Percentiles rank a stretch among this genome's conserved stretches.
phyloP scores from a whole-genome alignment of 2,113 vertebrate genomes.

The Pelodiscus sinensis region DNA sequence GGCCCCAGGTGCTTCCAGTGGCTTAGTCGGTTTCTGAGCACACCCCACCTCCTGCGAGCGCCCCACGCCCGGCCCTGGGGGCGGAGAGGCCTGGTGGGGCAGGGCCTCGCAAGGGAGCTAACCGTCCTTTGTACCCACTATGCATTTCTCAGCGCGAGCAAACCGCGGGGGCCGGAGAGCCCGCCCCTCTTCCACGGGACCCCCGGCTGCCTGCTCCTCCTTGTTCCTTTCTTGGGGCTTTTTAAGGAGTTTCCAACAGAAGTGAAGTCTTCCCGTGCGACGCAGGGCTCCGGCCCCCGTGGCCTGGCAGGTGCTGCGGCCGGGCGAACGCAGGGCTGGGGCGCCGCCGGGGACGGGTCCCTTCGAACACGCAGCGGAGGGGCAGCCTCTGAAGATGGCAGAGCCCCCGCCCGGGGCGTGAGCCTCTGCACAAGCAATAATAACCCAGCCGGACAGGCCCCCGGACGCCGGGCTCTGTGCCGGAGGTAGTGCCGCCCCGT shows the following conservation, averaged over 20 bases:
- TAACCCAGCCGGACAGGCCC: neutral
- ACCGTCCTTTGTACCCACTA: conserved; percentile 35
- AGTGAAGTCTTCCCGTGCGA: conserved; percentile 45
- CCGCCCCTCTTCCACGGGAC: conserved; percentile 23
- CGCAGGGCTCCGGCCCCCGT: rapidly evolving
- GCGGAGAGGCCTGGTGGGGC: neutral
- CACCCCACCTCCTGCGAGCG: neutral
- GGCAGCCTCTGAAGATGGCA: neutral
- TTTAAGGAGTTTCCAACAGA: conserved; percentile 20
- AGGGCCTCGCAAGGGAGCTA: neutral
- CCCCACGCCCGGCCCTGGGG: neutral
- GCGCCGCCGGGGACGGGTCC: neutral
- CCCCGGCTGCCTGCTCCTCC: neutral
- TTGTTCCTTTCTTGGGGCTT: neutral
- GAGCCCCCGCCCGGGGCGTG: rapidly evolving
- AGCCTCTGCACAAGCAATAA: conserved; percentile 59
- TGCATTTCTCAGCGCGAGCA: conserved; percentile 49
- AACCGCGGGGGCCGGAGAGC: neutral
- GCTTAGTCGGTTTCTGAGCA: too few relatives aligned
- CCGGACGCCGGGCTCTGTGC: neutral
- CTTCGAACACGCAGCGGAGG: rapidly evolving
- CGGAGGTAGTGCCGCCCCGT: neutral
- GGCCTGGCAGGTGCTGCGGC: neutral
- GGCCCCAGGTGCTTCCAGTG: neutral
- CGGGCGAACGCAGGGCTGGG: neutral